These are phyloP conservation scores for Sthenelais limicola DNA, from an alignment of 2,888 invertebrate species.

Conservation along the genomic window DNA sequence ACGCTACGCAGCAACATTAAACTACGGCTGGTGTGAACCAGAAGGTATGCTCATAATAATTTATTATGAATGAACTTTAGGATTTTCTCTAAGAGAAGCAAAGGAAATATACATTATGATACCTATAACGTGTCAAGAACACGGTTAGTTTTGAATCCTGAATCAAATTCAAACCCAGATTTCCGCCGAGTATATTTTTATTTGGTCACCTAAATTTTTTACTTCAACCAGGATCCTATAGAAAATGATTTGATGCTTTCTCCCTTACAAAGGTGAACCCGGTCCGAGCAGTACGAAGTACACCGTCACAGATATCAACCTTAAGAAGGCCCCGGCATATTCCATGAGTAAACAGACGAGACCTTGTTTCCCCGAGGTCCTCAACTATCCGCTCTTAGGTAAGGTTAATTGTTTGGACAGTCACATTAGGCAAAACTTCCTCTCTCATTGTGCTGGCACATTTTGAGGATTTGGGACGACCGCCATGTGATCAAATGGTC, in stretches of 20 bases:
- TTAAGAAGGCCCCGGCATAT: slow-evolving; percentile 34
- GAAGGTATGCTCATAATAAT: slow-evolving; percentile 11
- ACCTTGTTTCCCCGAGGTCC: slow-evolving; percentile 41
- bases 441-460: too few relatives aligned
- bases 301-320: slow-evolving; percentile 21
- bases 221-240: slow-evolving; percentile 11
- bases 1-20: slow-evolving; percentile 50
- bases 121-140: too few relatives aligned
- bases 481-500: too few relatives aligned
- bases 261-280: too few relatives aligned
- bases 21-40: slow-evolving; percentile 57
- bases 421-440: too few relatives aligned
- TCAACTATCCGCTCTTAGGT: slow-evolving; percentile 38
- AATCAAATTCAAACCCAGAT: neutral
- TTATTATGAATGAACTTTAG: too few relatives aligned
- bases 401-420: too few relatives aligned
- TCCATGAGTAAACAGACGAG: slow-evolving; percentile 33
- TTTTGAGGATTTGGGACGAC: too few relatives aligned
- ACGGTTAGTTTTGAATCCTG: too few relatives aligned
- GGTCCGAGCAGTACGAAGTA: slow-evolving; percentile 41
- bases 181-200: neutral
- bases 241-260: too few relatives aligned
- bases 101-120: too few relatives aligned
- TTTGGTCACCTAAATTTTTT: neutral
- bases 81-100: too few relatives aligned